Evolutionary conservation across 2,113 vertebrate genomes (phyloP).

Genomic region (Ochotona princeps): DNA sequence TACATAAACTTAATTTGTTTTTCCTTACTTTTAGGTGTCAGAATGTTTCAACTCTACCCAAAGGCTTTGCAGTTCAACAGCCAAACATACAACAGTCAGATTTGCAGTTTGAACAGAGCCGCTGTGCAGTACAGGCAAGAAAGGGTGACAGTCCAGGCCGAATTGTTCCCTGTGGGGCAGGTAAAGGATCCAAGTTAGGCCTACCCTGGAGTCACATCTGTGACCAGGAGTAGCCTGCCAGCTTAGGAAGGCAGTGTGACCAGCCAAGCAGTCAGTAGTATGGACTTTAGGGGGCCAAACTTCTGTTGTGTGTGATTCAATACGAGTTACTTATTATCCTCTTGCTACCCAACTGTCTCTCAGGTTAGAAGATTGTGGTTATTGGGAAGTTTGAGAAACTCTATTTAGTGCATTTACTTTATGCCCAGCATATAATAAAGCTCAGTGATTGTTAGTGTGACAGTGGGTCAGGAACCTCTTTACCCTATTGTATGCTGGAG

Average conservation of each 20-base stretch:
- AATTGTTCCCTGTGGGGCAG: slow-evolving; percentile 93
- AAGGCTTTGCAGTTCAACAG: slow-evolving; percentile 86
- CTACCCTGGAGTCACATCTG: neutral
- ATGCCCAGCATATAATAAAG: neutral
- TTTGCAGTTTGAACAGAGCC: slow-evolving; percentile 92
- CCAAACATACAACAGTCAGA: slow-evolving; percentile 89
- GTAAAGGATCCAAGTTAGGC: slow-evolving; percentile 82
- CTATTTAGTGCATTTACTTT: neutral
- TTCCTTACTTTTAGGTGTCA: slow-evolving; percentile 86
- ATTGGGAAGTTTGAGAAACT: slow-evolving; percentile 30
- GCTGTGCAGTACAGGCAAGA: slow-evolving; percentile 81
- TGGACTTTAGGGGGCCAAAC: neutral
- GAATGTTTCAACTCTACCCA: slow-evolving; percentile 86
- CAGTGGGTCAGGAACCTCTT: neutral
- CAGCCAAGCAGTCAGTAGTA: neutral
- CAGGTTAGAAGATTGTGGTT: neutral
- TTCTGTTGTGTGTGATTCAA: neutral
- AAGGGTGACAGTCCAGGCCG: slow-evolving; percentile 82
- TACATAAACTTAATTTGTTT: slow-evolving; percentile 45
- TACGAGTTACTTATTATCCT: neutral
- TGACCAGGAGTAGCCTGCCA: neutral
- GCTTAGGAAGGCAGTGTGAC: neutral
- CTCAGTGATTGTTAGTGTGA: neutral
- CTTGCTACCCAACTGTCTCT: neutral
- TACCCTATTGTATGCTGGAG: neutral